A percentile compares a stretch with the other conserved stretches of the same genome.
Conservation (phyloP, 2,888 invertebrate species). For the Drosophila meridiana region DNA sequence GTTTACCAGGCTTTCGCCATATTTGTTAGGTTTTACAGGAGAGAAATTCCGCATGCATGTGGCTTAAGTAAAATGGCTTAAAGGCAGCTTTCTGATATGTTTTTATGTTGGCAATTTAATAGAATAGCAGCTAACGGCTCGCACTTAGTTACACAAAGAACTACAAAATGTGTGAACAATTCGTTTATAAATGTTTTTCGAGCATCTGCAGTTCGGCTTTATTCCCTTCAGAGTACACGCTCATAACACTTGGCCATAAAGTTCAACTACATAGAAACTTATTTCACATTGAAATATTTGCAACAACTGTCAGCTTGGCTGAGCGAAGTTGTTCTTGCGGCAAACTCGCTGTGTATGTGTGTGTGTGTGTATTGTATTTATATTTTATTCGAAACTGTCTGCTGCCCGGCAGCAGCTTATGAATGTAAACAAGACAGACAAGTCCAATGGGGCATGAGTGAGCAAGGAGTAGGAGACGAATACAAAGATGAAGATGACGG, state of each 20-base stretch:
- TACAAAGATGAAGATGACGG: not conserved
- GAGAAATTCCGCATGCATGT: constrained; percentile 11
- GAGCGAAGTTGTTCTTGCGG: not conserved
- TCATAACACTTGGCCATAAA: constrained; percentile 4
- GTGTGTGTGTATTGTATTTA: constrained; percentile 7
- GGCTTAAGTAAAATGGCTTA: constrained; percentile 12
- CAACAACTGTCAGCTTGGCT: constrained; percentile 15
- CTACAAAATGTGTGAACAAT: constrained; percentile 1
- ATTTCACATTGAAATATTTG: constrained; percentile 9
- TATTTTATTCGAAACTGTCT: constrained; percentile 35
- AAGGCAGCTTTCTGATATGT: constrained; percentile 15
- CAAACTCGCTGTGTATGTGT: not conserved
- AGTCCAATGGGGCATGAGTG: constrained; percentile 14
- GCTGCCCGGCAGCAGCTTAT: constrained; percentile 37
- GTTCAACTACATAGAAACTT: not conserved
- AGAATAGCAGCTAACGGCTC: not conserved
- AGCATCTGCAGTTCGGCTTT: not conserved
- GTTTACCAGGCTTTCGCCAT: constrained; percentile 57
- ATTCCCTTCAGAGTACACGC: not conserved
- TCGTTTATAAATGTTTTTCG: not conserved
- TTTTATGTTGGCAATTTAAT: constrained; percentile 14
- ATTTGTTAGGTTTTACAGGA: constrained; percentile 14
- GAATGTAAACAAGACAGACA: constrained; percentile 56
- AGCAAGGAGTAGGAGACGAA: not conserved
- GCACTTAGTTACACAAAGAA: constrained; percentile 1